phyloP scores from a whole-genome alignment of 1,140 invertebrate species.

The Nilaparvata lugens region DNA sequence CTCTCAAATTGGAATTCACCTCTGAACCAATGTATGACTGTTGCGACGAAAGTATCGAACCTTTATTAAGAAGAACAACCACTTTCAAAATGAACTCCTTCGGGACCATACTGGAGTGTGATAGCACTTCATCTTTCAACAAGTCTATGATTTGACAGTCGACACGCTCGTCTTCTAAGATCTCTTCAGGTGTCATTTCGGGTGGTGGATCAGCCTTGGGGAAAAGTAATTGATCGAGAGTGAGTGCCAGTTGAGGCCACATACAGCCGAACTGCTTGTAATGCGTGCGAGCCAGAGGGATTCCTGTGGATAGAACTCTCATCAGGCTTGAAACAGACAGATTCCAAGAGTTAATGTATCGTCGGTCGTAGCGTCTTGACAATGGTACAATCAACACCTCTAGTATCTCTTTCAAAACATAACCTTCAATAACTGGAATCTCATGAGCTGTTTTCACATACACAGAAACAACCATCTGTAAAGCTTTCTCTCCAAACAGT shows the following conservation, averaged over 20 bases:
- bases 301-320: constrained; percentile 67
- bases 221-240: constrained; percentile 87
- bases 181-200: constrained; percentile 69
- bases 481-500: constrained; percentile 76
- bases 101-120: constrained; percentile 67
- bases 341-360: constrained; percentile 77
- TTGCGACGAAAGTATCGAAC: constrained; percentile 81
- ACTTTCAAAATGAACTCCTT: constrained; percentile 78
- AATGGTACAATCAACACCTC: constrained; percentile 63
- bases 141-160: constrained; percentile 83
- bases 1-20: constrained; percentile 70
- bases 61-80: constrained; percentile 84
- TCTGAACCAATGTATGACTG: constrained; percentile 57
- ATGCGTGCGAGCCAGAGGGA: constrained; percentile 77
- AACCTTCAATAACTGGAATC: constrained; percentile 59
- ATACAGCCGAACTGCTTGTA: constrained; percentile 57
- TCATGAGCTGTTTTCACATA: constrained; percentile 74
- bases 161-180: constrained; percentile 70
- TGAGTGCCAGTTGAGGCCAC: constrained; percentile 78
- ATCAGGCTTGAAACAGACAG: constrained; percentile 70
- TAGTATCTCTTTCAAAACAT: constrained; percentile 68
- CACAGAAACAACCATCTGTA: constrained; percentile 69
- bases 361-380: constrained; percentile 73
- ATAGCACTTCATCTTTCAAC: constrained; percentile 75
- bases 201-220: constrained; percentile 46